Percentiles rank a stretch among this genome's conserved stretches.
These are phyloP conservation scores for Yponomeuta evonymella DNA, from an alignment of 2,888 invertebrate species.

Conservation along the genomic window DNA sequence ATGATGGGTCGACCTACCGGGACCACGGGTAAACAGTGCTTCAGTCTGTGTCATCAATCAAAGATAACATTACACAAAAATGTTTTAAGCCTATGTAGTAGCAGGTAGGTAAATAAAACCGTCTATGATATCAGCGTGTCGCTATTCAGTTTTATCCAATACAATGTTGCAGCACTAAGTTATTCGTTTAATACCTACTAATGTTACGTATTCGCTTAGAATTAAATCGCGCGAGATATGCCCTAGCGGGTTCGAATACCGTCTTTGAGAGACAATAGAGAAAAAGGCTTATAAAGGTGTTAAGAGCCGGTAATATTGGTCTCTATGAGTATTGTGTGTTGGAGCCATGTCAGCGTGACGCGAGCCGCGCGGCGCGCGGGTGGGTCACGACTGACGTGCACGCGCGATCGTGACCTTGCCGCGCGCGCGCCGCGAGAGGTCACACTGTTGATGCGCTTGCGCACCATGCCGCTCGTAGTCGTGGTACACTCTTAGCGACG, in stretches of 20 bases:
- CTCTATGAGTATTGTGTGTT: constrained; percentile 50
- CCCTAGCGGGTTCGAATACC: constrained; percentile 37
- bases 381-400: constrained; percentile 73
- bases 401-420: constrained; percentile 76
- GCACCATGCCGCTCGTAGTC: constrained; percentile 6
- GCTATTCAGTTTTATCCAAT: constrained; percentile 40
- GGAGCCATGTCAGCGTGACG: constrained; percentile 47
- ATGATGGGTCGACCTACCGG: too few relatives aligned
- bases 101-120: constrained; percentile 29
- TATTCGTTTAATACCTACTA: constrained; percentile 11
- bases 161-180: constrained; percentile 29
- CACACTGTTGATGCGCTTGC: constrained; percentile 61
- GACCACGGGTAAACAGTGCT: background rate
- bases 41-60: constrained; percentile 8
- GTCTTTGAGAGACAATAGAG: constrained; percentile 42
- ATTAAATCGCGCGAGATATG: constrained; percentile 42
- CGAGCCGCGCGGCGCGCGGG: constrained; percentile 53
- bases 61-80: background rate
- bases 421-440: constrained; percentile 67
- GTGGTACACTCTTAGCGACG: constrained; percentile 10
- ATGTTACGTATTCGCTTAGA: constrained; percentile 29
- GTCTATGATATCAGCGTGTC: constrained; percentile 56
- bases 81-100: constrained; percentile 3
- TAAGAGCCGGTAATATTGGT: constrained; percentile 46
- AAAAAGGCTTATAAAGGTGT: constrained; percentile 43